Evolutionary conservation across 2,797 vertebrate species (phyloP), one percentile per base, ranked within the genome.

Genomic region (Myripristis jacobus): DNA sequence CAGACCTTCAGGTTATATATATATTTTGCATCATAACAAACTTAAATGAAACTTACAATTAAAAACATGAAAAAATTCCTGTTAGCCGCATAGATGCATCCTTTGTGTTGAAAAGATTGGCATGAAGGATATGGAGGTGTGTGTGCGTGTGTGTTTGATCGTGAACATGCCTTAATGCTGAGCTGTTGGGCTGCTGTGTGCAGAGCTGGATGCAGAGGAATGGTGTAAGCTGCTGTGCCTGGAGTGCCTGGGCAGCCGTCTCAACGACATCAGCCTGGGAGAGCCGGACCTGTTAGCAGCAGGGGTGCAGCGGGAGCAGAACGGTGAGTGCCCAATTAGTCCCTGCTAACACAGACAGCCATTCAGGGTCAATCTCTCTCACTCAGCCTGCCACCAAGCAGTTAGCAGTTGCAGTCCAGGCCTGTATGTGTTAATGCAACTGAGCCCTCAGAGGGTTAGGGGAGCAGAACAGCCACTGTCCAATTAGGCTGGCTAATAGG

Each of bases 231-330:
- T 97, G 82, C 95, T 99, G 81, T 99, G 96, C 72, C 89, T 97
- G 92, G 98, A 99, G 90, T 99, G 97, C 83, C 92, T 99, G 85
- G 97, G 96, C 90, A 96, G 95, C 80, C 94, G 97, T 62, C 95
- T 98, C 75, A 98, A 98, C 86, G 97, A 99, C 91, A 99, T 99
- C 94, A 98, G 97, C 89, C 96, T 98, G 21, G 98, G 98, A 51
- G 97, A 99, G 80, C 98, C 98, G 10, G 98, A 99, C 92, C 95
- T 99, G 75, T 94, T 99, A 92, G 98, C 97, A 36, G 97, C 97
- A 2, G 98, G 98, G 55, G 97, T 98, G 68, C 98, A 99, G 93
- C 94, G 96, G 79, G 97, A 99, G 59, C 97, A 99, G 92, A 98
- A 96, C 53, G 98, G 98, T 98, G 89, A 95, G 96, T 93, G 77